Base-by-base conservation (phyloP, 2,113 vertebrate genomes). In the Leptosomus discolor region DNA sequence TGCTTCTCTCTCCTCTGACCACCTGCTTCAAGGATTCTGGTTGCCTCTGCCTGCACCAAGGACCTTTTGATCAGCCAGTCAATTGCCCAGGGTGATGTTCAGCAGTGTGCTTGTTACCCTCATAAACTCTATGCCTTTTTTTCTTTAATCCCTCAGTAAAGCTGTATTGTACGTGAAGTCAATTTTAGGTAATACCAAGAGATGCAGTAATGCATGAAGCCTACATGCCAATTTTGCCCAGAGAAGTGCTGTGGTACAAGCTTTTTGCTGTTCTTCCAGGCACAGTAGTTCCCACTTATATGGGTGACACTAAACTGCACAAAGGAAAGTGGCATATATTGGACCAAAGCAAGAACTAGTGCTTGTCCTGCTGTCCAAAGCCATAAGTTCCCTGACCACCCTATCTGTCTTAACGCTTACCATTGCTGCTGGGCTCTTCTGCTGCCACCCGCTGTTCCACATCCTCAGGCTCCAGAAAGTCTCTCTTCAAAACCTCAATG, bases 401-500 rank as follows among this genome's bases (percentile, higher is more conserved):
- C 29, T 56, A 46, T 60, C 27, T 29, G 18, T 32, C 37, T 46
- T 5, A 46, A 19, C 30, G 83, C 96, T 97, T 93, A 97, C 97
- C 97, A 10, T 23, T 86, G 45, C 27, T 88, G 91, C 82, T 50
- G 36, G 61, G n/a, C 51, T 97, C 98, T 69, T 97, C 96, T 45
- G 97, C 97, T 75, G 97, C 88, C 51, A 88, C 71, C 57, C 68
- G 77, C 94, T 97, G 97, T n/a, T 97, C 95, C 30, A 50, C 12
- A 2, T 94, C 95, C 53, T 95, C 91, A 1, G 84, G 90, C n/a
- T 96, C 74, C 41, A 97, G 92, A 69, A 77, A 73, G 58, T 88
- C 94, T 94, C 71, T 96, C 51, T 94, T 97, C 74, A 94, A 53
- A 65, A 99, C 90, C 73, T 99, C 98, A 9, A 99, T 94, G 26